Base-by-base conservation (phyloP, 2,888 invertebrate species). In the Drosophila cognata region DNA sequence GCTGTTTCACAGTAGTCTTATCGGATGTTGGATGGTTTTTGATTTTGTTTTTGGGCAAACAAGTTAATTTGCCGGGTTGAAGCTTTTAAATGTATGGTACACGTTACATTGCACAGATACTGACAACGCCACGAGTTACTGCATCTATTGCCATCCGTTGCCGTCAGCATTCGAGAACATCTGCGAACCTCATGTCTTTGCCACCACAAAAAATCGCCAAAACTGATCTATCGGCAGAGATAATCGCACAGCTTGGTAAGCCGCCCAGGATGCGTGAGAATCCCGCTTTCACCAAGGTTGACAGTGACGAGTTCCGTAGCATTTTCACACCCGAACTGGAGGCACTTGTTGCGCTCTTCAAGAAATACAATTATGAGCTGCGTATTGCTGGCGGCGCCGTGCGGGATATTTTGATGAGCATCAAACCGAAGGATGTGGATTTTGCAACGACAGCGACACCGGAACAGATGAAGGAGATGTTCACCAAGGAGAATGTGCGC, bases 381-480 rank as follows among this genome's bases (percentile, higher is more conserved):
- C 94, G 99, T 82, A 96, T 99, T 71, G 99, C 99, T 48, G 99
- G 99, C 53, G 99, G 99, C 7, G 99, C 99, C 25, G 99, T 99
- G 0, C 95, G 97, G 78, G 98, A 98, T 93, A 94, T 98, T 36
- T 92, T 98, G n/a, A 95, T 96, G 95, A 95, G 95, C 6, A 95
- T 95, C 59, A 93, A 94, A 79, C 98, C 99, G 1, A 96, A 96
- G 91, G 99, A 99, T 93, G 94, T 99, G 58, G 99, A 99, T 94
- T 99, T 99, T 94, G 99, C 99, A 0, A 99, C 99, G 8, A 97
- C 96, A 21, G 99, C 99, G 11, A 99, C 99, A 0, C 99, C 99
- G 0, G 94, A 95, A 21, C 95, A 99, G 94, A 99, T 99, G 99
- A 98, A 98, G 92, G 95, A 95, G 43, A 97, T 99, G 96, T 99